Conservation (phyloP, 1,140 invertebrate genomes). For the Gryon sp. region DNA sequence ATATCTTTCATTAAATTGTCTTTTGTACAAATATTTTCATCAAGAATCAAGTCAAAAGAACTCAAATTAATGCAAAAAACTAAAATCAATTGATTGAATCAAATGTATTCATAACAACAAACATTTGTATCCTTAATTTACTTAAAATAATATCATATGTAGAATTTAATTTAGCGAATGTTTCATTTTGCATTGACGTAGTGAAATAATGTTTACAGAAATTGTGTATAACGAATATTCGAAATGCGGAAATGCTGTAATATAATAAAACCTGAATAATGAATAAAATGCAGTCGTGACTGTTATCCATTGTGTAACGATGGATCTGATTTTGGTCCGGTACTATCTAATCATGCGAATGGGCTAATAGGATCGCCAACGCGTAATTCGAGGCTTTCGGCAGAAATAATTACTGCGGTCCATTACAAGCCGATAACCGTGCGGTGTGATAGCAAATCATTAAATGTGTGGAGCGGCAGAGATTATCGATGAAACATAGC, state of each 20-base stretch:
- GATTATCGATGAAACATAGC: constrained; percentile 24
- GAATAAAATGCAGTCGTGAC: constrained; percentile 25
- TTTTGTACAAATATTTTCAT: too few species aligned
- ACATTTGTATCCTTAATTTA: too few species aligned
- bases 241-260: background rate
- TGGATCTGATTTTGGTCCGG: constrained; percentile 46
- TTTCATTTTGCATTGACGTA: too few species aligned
- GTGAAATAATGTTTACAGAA: too few species aligned
- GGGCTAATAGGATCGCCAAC: constrained; percentile 61
- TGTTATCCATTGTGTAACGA: constrained; percentile 46
- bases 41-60: too few species aligned
- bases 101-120: too few species aligned
- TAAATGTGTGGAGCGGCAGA: constrained; percentile 19
- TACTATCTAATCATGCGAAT: constrained; percentile 65
- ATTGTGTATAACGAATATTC: constrained; percentile 7
- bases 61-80: too few species aligned
- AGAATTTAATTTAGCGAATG: too few species aligned
- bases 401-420: constrained; percentile 64
- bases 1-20: too few species aligned
- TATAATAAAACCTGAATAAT: background rate
- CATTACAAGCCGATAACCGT: constrained; percentile 52
- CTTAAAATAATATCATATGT: too few species aligned
- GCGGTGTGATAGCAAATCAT: constrained; percentile 44
- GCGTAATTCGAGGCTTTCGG: constrained; percentile 66
- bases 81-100: too few species aligned